phyloP scores from a whole-genome alignment of 2,113 vertebrate genomes.

The Cisticola juncidis region DNA sequence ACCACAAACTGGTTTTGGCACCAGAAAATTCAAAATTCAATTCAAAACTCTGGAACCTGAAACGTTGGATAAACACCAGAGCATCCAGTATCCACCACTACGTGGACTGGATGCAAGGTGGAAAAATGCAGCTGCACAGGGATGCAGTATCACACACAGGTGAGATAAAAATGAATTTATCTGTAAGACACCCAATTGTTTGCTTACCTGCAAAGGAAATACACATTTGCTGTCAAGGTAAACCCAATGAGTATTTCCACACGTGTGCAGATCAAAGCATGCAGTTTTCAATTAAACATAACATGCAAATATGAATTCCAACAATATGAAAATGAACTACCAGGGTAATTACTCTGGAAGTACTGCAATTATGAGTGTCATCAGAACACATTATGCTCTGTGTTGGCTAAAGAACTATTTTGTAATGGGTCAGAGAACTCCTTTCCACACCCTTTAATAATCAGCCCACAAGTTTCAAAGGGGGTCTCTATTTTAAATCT shows the following conservation, averaged over 20 bases:
- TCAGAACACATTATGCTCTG: neutral
- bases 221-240: neutral
- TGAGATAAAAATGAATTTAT: neutral
- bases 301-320: conserved; percentile 38
- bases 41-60: neutral
- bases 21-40: neutral
- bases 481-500: neutral
- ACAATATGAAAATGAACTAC: conserved; percentile 33
- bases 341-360: conserved; percentile 34
- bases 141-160: neutral
- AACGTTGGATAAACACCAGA: neutral
- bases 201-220: neutral
- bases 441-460: conserved; percentile 1
- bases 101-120: neutral
- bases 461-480: neutral
- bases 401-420: conserved; percentile 24
- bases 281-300: conserved; percentile 44
- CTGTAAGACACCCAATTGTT: neutral
- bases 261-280: neutral
- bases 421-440: neutral
- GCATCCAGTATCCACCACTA: neutral
- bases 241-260: neutral
- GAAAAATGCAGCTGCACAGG: neutral
- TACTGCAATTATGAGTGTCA: conserved; percentile 17
- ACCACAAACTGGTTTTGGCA: neutral